Percentiles rank a stretch among this genome's conserved stretches.
phyloP scores from a whole-genome alignment of 2,888 invertebrate species.

The Lumbricus terrestris region DNA sequence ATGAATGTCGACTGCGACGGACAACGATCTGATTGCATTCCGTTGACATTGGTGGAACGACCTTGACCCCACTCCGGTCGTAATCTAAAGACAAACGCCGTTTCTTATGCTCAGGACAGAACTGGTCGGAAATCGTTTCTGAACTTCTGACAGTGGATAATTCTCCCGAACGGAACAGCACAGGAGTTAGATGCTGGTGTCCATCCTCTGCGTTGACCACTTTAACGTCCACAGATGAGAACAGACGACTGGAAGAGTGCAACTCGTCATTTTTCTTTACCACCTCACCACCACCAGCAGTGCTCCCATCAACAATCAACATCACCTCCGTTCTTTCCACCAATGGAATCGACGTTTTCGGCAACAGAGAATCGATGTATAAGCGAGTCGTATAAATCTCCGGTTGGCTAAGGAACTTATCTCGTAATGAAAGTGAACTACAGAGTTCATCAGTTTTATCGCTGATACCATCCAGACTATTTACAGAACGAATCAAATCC shows the following conservation, averaged over 20 bases:
- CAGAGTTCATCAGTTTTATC: neutral
- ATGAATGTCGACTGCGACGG: neutral
- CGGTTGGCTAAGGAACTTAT: neutral
- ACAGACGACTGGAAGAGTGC: neutral
- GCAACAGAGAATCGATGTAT: constrained; percentile 4
- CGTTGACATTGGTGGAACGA: neutral
- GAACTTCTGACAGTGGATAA: neutral
- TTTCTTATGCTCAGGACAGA: neutral
- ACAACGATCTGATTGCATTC: neutral
- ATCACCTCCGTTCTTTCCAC: constrained; percentile 4
- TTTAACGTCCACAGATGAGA: neutral
- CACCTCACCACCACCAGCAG: neutral
- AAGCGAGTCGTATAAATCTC: constrained; percentile 4
- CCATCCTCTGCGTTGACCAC: neutral
- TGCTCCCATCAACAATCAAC: neutral
- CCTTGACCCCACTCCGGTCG: neutral
- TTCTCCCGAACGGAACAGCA: neutral
- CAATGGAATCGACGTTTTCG: neutral
- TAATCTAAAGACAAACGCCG: neutral
- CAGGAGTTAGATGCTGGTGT: neutral
- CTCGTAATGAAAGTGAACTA: neutral
- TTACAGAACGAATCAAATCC: neutral
- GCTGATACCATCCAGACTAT: neutral
- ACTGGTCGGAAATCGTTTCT: neutral
- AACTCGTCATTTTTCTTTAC: neutral